Conservation (phyloP, 2,113 vertebrate genomes). For the Colistium nudipinnis region DNA sequence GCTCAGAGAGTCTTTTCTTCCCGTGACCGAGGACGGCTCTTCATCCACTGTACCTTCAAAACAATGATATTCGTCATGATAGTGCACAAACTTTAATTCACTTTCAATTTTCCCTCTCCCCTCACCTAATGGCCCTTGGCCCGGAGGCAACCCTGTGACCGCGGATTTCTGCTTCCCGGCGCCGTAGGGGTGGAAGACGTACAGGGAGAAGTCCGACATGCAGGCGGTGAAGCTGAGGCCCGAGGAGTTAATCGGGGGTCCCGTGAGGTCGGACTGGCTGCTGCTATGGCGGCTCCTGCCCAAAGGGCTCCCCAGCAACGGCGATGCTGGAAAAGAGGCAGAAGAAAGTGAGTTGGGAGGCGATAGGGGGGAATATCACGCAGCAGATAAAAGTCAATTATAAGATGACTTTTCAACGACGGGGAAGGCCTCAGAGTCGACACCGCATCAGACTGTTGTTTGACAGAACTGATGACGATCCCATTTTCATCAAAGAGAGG, state of each 20-base stretch:
- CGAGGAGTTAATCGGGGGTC: slow-evolving; percentile 90
- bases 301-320: slow-evolving; percentile 90
- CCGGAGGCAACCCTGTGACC: slow-evolving; percentile 89
- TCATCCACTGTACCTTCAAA: slow-evolving; percentile 90
- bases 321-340: slow-evolving; percentile 80
- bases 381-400: not conserved
- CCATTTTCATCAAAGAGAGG: not conserved
- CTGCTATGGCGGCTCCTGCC: slow-evolving; percentile 94
- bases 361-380: not conserved
- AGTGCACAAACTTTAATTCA: not conserved
- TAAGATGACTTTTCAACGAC: too few species aligned
- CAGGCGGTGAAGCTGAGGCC: slow-evolving; percentile 98
- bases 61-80: not conserved
- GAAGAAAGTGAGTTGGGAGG: not conserved
- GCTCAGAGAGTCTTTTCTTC: slow-evolving; percentile 97
- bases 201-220: slow-evolving; percentile 98
- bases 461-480: too few species aligned
- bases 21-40: slow-evolving; percentile 94
- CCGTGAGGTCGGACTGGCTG: slow-evolving; percentile 93
- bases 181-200: slow-evolving; percentile 97
- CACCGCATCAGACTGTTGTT: too few species aligned
- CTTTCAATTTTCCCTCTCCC: not conserved
- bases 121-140: slow-evolving; percentile 89
- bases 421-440: too few species aligned
- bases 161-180: slow-evolving; percentile 96